A percentile compares a stretch with the other conserved stretches of the same genome.
phyloP scores from a whole-genome alignment of 2,888 invertebrate species.

The Lagria hirta region DNA sequence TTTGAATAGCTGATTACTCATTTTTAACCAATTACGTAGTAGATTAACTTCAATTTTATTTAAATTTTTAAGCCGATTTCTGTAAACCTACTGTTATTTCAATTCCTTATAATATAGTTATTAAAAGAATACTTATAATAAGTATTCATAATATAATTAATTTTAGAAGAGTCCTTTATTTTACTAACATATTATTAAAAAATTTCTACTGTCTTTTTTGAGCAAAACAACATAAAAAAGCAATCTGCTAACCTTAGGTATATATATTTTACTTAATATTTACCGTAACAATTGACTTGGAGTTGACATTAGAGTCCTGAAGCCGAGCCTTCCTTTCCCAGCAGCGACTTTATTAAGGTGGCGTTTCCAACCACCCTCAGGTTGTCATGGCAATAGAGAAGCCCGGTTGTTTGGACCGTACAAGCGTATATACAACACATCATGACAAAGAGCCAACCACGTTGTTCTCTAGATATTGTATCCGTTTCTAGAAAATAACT shows the following conservation, averaged over 20 bases:
- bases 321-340: slow-evolving; percentile 30
- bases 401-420: slow-evolving; percentile 33
- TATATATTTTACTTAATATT: slow-evolving; percentile 39
- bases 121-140: no score
- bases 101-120: no score
- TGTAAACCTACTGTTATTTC: no score
- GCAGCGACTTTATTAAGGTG: slow-evolving; percentile 45
- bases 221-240: not conserved
- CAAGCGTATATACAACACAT: slow-evolving; percentile 17
- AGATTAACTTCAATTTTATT: no score
- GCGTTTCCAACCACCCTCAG: slow-evolving; percentile 33
- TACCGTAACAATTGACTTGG: slow-evolving; percentile 41
- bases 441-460: slow-evolving; percentile 26
- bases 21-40: no score
- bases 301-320: slow-evolving; percentile 40
- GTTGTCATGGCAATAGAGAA: slow-evolving; percentile 41
- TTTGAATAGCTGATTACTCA: no score
- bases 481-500: slow-evolving; percentile 12
- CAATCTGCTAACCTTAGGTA: slow-evolving; percentile 5
- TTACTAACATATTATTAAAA: no score
- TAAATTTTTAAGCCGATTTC: no score
- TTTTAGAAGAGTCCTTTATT: no score
- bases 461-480: slow-evolving; percentile 12
- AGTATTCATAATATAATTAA: no score
- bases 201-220: no score